Conservation (phyloP, 2,113 vertebrate species). For the Cavia aperea region DNA sequence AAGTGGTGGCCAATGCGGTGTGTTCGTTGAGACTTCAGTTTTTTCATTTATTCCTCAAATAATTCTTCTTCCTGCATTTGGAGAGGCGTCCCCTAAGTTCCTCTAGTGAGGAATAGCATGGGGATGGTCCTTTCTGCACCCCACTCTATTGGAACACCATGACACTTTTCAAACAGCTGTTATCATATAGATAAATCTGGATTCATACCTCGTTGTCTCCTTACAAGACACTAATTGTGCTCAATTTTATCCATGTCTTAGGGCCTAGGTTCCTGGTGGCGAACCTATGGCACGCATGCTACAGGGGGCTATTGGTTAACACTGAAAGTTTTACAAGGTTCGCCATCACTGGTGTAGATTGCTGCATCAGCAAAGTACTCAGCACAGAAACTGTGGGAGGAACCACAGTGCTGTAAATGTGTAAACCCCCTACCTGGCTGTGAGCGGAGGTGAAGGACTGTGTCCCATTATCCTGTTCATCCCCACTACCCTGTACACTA, state of each 20-base stretch:
- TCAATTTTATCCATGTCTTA: neutral
- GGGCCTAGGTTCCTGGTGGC: neutral
- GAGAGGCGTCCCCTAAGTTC: neutral
- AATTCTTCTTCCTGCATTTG: neutral
- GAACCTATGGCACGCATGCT: neutral
- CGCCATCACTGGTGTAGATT: neutral
- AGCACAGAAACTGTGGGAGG: accelerated
- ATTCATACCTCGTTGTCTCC: neutral
- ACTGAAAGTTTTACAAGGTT: neutral
- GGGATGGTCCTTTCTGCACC: neutral
- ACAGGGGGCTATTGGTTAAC: neutral
- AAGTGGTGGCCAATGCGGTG: neutral
- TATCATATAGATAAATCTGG: neutral
- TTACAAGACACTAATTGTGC: neutral
- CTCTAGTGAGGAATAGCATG: neutral
- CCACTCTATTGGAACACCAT: neutral
- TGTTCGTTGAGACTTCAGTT: neutral
- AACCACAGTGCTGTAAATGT: neutral
- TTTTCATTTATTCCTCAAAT: neutral
- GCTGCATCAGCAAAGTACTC: neutral
- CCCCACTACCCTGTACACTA: too few species aligned
- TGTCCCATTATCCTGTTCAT: neutral
- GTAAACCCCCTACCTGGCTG: neutral
- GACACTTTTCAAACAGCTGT: neutral
- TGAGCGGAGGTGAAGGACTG: neutral